Base-by-base conservation (phyloP, 2,888 invertebrate genomes). In the Drosophila subquinaria region DNA sequence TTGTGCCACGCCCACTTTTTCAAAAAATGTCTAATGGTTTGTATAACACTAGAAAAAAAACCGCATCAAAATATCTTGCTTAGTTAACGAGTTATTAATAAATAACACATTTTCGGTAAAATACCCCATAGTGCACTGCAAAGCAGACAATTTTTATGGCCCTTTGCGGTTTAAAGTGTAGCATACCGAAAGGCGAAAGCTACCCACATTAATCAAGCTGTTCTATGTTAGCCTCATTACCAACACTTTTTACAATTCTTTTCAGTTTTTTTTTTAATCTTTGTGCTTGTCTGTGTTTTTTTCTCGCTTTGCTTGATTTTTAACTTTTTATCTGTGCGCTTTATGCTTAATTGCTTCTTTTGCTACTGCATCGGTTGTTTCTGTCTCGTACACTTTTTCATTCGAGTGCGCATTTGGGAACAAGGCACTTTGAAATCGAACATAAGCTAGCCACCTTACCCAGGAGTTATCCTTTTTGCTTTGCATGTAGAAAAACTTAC, bases 321-420 rank as follows among this genome's bases (percentile, higher is more conserved):
- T 79, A 76, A 76, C 80, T 82, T 80, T 81, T 83, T 81, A 81
- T 83, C 79, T 72, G 59, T 60, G 69, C 73, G 69, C 72, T 83
- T 81, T 70, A 79, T 83, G 82, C 83, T 81, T 81, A 83, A 83
- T 83, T 83, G 81, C 83, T 74, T 51, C 81, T 66, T 70, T 66
- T 71, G 83, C 76, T 52, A 59, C 65, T 72, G 59, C 65, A 70
- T 57, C 74, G 67, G 69, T 33, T 52, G 50, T 33, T 51, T 53
- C 23, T 30, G 30, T 8, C 47, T 50, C 17, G 11, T 60, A 48
- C 38, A 30, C 30, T 1, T 45, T 73, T 70, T 67, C 67, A 72
- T 71, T 73, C 33, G 62, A 72, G 35, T 55, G 43, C 13, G 11
- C 43, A 45, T 23, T 20, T 45, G 45, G 53, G 48, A 15, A 33